Evolutionary conservation across 2,113 vertebrate genomes (phyloP), one percentile per base, ranked within the genome.

Genomic region (Stigmatopora nigra): DNA sequence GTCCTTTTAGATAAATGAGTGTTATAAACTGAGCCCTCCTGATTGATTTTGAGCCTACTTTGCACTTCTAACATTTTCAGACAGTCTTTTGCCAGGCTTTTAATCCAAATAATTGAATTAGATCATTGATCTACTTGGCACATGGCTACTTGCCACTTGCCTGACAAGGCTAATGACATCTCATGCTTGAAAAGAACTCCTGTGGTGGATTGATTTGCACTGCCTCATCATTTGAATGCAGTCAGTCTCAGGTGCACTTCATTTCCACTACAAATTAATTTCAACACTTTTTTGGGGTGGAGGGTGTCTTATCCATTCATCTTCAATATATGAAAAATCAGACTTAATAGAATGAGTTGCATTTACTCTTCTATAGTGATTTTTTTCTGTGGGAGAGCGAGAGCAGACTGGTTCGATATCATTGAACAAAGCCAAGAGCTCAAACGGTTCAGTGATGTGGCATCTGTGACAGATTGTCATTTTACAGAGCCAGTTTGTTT

Each of bases 381-480:
- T 67, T 64, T 68, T 67, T 64, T 25, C 52, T 48, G 17, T 9
- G 60, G 25, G 49, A 22, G 44, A 38, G 47, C 14, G 52, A 14
- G 9, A 51, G 53, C 31, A 68, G 67, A 73, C 15, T 45, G 64
- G 52, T 62, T 73, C 49, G 64, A 4, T 64, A 61, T 68, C 58
- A 52, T n/a, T 70, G 67, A 75, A 70, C 67, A 70, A 71, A 87
- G 77, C 59, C 76, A 72, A 47, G 63, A 62, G 59, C 59, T 71
- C 63, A 67, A 63, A 63, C 68, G 65, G 61, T 72, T 84, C 73
- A 83, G 46, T 72, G 69, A 67, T 49, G 69, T n/a, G 19, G 65
- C 66, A 64, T 73, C 63, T 36, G 25, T 84, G 79, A 86, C 78
- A 85, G 67, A 38, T 75, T 84, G 84, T 84, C 79, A 78, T 78